Evolutionary conservation across 2,888 invertebrate species (phyloP), one percentile per base, ranked within the genome.

Genomic region (Athripsodes cinereus): DNA sequence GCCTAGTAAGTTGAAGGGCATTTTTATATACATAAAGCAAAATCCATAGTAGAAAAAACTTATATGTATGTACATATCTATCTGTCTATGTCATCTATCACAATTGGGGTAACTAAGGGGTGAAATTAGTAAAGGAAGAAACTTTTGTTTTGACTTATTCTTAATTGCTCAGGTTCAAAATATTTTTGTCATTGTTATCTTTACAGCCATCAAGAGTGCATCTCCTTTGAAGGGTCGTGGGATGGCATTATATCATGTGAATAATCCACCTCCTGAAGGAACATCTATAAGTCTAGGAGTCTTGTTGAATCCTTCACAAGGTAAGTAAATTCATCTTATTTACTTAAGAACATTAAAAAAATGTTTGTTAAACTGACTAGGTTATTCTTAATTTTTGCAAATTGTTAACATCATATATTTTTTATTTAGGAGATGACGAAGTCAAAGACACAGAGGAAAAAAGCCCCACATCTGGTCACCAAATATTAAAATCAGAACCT

Each of bases 181-280:
- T n/a, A n/a, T n/a, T n/a, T n/a, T n/a, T 26, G 26, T 26, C 26
- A 6, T 47, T 47, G 19, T 20, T 20, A 13, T 46, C 34, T 10
- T 34, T 58, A 13, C 48, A 63, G 61, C 48, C 22, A 22, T 61
- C 1, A 63, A 59, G 49, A 44, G 46, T 13, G 40, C 60, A 11
- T 63, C 61, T 2, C 63, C 63, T 6, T 35, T 63, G 10, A 63
- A 63, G 31, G 52, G 54, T 26, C 58, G 63, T 44, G 63, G 61
- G 8, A 53, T 60, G 46, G 58, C 61, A 6, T 51, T 63, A 10
- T 63, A 57, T 46, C 55, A 60, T 48, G 55, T 63, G 18, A 63
- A 63, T 52, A 63, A 63, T 53, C 63, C 63, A 16, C 61, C 63
- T 10, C 61, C 63, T 13, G 63, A 63, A 46, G 63, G 61, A n/a